A percentile compares a stretch with the other conserved stretches of the same genome.
Evolutionary conservation across 1,140 invertebrate genomes (phyloP).

Genomic region (Paralvinella palmiformis): DNA sequence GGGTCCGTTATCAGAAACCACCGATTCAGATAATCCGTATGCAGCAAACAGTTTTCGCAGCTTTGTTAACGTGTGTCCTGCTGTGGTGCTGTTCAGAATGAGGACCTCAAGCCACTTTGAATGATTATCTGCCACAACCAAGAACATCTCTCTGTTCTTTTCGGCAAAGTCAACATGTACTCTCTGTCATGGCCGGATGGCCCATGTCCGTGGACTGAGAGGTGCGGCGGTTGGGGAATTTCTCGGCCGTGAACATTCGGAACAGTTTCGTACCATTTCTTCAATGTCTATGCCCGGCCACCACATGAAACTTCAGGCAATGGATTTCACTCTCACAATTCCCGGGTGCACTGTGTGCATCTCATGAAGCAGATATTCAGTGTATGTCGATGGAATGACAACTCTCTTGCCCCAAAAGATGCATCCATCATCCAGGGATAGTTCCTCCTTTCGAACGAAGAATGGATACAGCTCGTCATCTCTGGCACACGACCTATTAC

Average conservation of each 20-base stretch:
- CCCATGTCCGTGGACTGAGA: background rate
- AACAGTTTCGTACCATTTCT: conserved; percentile 40
- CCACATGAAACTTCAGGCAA: conserved; percentile 5
- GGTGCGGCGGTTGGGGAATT: background rate
- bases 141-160: conserved; percentile 37
- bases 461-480: background rate
- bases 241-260: conserved; percentile 35
- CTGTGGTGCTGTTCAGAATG: conserved; percentile 20
- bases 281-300: conserved; percentile 40
- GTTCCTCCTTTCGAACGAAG: too few relatives aligned
- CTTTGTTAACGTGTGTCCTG: conserved; percentile 20
- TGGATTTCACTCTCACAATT: conserved; percentile 11
- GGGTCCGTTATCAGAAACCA: conserved; percentile 51
- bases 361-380: background rate
- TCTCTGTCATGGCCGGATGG: conserved; percentile 42
- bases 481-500: too few relatives aligned
- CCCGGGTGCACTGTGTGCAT: conserved; percentile 8
- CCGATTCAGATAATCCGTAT: conserved; percentile 42
- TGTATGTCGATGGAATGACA: background rate
- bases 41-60: conserved; percentile 39
- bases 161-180: conserved; percentile 54
- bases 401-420: too few relatives aligned
- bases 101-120: conserved; percentile 53
- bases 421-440: too few relatives aligned
- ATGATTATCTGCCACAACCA: conserved; percentile 50